Conservation (phyloP, 2,888 invertebrate genomes). For the Lithophane semibrunnea region DNA sequence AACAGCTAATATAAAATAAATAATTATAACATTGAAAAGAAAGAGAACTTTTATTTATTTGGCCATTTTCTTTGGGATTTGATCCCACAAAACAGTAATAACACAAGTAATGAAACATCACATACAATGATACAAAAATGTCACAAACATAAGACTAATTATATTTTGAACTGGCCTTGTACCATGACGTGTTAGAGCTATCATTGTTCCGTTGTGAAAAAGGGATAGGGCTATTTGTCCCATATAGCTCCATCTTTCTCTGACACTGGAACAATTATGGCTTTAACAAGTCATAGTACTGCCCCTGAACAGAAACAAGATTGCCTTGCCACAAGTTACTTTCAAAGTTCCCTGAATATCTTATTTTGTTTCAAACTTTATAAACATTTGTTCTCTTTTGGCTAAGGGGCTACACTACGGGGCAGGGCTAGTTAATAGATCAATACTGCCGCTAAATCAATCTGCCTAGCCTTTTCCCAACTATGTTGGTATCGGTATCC, state of each 20-base stretch:
- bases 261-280: too few relatives aligned
- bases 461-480: too few relatives aligned
- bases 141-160: slow-evolving; percentile 38
- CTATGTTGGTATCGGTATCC: too few relatives aligned
- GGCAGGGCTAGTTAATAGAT: too few relatives aligned
- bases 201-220: too few relatives aligned
- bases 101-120: slow-evolving; percentile 18
- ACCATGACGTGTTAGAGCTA: too few relatives aligned
- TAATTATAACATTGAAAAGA: background rate
- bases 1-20: background rate
- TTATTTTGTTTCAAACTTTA: slow-evolving; percentile 13
- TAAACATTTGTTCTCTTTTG: background rate
- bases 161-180: slow-evolving; percentile 37
- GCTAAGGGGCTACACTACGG: background rate
- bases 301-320: slow-evolving; percentile 33
- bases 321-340: slow-evolving; percentile 2
- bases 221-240: too few relatives aligned
- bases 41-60: background rate
- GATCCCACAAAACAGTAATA: background rate
- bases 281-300: too few relatives aligned
- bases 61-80: background rate
- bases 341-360: slow-evolving; percentile 9
- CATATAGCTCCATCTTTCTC: too few relatives aligned
- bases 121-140: slow-evolving; percentile 4
- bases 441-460: background rate